Percentiles rank a stretch among this genome's conserved stretches.
Conservation (phyloP, 1,140 invertebrate species). For the Plutomurus gul region DNA sequence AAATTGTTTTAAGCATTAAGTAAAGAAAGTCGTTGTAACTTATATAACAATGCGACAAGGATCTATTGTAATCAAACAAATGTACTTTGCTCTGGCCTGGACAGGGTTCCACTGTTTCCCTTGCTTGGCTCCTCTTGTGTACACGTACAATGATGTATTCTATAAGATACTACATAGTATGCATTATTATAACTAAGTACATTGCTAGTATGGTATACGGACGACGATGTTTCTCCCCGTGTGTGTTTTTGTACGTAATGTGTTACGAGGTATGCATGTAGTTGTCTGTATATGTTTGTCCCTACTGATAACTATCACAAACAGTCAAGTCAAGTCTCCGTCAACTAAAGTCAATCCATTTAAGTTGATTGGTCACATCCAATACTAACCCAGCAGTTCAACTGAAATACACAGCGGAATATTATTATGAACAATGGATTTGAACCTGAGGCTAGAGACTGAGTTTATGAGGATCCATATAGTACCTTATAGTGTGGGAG, state of each 20-base stretch:
- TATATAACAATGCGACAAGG: background rate
- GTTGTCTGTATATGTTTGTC: constrained; percentile 13
- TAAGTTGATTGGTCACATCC: background rate
- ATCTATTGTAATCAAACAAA: background rate
- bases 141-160: background rate
- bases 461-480: too few relatives aligned
- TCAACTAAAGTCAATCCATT: background rate
- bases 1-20: background rate
- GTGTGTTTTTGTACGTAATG: background rate
- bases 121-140: background rate
- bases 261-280: constrained; percentile 5
- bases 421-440: too few relatives aligned
- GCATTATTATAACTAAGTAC: too few relatives aligned
- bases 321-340: constrained; percentile 7
- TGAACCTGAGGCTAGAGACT: too few relatives aligned
- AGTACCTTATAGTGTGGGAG: too few relatives aligned
- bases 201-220: too few relatives aligned
- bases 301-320: constrained; percentile 8
- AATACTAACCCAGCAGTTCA: too few relatives aligned
- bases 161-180: constrained; percentile 6
- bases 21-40: background rate
- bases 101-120: background rate
- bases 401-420: too few relatives aligned
- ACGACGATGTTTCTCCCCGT: too few relatives aligned
- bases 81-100: background rate